Conservation (phyloP, 1,140 invertebrate genomes). For the Papilio dardanus region DNA sequence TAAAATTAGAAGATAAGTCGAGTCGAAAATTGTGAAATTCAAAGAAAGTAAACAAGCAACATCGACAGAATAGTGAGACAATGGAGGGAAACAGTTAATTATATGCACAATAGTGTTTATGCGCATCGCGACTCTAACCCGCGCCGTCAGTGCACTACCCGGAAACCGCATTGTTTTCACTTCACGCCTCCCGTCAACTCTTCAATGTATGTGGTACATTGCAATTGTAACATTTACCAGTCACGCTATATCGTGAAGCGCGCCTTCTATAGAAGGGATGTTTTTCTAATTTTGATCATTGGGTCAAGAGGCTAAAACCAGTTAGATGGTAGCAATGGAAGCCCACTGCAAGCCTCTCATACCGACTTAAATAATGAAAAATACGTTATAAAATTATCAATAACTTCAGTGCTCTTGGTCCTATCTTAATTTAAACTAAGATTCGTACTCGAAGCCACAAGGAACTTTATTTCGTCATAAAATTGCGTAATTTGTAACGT, state of each 20-base stretch:
- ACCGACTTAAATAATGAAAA: no score
- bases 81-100: slow-evolving; percentile 4
- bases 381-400: no score
- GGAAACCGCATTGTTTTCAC: neutral
- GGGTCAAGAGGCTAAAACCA: no score
- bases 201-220: neutral
- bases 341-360: no score
- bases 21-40: neutral
- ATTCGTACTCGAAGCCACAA: neutral
- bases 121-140: neutral
- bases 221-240: neutral
- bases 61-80: slow-evolving; percentile 8
- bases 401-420: no score
- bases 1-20: neutral
- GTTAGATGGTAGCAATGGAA: no score
- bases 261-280: neutral
- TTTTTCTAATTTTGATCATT: no score
- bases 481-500: neutral
- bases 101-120: slow-evolving; percentile 5
- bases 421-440: no score
- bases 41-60: slow-evolving; percentile 1
- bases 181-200: neutral
- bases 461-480: neutral
- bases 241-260: neutral
- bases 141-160: neutral